Percentiles rank a stretch among this genome's conserved stretches.
Conservation (phyloP, 2,113 vertebrate genomes). For the Corydoras maculifer region DNA sequence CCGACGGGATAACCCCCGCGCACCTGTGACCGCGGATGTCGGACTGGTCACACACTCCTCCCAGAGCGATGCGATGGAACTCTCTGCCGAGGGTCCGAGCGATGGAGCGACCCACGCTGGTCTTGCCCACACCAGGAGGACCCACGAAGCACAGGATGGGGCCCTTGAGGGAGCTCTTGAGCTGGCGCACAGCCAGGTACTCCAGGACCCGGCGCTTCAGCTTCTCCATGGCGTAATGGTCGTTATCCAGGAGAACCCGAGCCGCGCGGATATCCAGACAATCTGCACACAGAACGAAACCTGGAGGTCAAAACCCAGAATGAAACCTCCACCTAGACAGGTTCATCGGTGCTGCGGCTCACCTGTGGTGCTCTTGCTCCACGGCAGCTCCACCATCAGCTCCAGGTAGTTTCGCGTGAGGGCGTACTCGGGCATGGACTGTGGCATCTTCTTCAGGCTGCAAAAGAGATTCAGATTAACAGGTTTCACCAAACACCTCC, state of each 20-base stretch:
- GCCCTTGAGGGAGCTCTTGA: slow-evolving; percentile 86
- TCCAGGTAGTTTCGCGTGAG: slow-evolving; percentile 94
- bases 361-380: slow-evolving; percentile 93
- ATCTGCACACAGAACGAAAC: slow-evolving; percentile 61
- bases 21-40: slow-evolving; percentile 96
- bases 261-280: slow-evolving; percentile 87
- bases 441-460: slow-evolving; percentile 97
- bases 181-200: slow-evolving; percentile 90
- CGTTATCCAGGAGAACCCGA: slow-evolving; percentile 83
- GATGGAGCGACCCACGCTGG: slow-evolving; percentile 91
- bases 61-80: slow-evolving; percentile 92
- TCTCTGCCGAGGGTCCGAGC: slow-evolving; percentile 89
- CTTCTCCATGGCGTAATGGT: slow-evolving; percentile 95
- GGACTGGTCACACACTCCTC: slow-evolving; percentile 93
- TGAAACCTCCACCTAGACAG: too few relatives aligned
- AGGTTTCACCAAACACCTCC: neutral
- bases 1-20: neutral
- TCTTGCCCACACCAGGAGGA: slow-evolving; percentile 94
- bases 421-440: slow-evolving; percentile 95
- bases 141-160: slow-evolving; percentile 97
- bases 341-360: neutral
- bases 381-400: slow-evolving; percentile 93
- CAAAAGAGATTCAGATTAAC: neutral
- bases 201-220: slow-evolving; percentile 92
- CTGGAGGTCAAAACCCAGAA: neutral